Conservation (phyloP, 2,113 vertebrate genomes). For the Polyodon spathula region DNA sequence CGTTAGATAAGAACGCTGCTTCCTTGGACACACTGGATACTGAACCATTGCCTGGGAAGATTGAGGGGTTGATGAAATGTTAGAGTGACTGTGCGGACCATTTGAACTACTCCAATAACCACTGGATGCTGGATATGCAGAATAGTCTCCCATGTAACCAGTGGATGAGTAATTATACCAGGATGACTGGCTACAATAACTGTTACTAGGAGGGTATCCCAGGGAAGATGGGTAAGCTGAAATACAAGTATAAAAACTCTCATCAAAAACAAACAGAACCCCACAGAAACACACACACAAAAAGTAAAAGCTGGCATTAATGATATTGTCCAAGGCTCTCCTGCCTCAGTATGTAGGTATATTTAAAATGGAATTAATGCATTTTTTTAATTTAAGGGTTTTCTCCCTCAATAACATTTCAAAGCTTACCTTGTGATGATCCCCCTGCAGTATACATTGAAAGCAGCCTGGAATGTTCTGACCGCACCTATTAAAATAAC, state of each 20-base stretch:
- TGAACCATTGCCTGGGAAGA: slow-evolving; percentile 66
- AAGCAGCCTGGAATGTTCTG: too few species aligned
- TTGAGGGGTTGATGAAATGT: slow-evolving; percentile 56
- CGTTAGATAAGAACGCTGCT: slow-evolving; percentile 46
- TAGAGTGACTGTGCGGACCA: slow-evolving; percentile 54
- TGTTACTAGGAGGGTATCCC: slow-evolving; percentile 59
- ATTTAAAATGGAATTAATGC: too few species aligned
- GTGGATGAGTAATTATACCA: slow-evolving; percentile 64
- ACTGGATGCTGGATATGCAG: slow-evolving; percentile 54
- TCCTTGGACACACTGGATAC: slow-evolving; percentile 63
- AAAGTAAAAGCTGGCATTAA: neutral
- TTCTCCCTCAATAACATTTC: too few species aligned
- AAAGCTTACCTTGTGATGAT: too few species aligned
- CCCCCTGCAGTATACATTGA: too few species aligned
- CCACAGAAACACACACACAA: slow-evolving; percentile 19
- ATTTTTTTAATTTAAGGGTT: too few species aligned
- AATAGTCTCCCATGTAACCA: slow-evolving; percentile 55
- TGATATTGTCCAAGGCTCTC: too few species aligned
- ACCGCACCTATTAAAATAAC: too few species aligned
- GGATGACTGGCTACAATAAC: slow-evolving; percentile 58
- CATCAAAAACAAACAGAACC: slow-evolving; percentile 32
- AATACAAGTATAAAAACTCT: slow-evolving; percentile 53
- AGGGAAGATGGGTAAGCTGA: slow-evolving; percentile 55
- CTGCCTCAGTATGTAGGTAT: too few species aligned
- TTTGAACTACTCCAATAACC: slow-evolving; percentile 60